Evolutionary conservation across 92 coral and sea anemone genomes (phyloP).

Genomic region (Zoanthus solanderi): DNA sequence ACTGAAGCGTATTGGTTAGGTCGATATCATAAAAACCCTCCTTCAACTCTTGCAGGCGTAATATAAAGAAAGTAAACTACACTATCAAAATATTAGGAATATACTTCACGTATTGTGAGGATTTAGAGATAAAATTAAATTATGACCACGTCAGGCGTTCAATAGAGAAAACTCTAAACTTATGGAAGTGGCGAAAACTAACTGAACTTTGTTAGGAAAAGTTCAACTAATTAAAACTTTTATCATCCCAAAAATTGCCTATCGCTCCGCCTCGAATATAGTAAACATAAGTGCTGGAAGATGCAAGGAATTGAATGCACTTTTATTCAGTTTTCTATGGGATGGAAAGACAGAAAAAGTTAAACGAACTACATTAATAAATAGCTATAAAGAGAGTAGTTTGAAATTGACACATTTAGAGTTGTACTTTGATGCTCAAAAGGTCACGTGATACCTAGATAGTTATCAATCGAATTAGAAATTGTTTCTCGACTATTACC

Average conservation of each 20-base stretch:
- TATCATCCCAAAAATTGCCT: slow-evolving; percentile 34
- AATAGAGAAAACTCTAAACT: neutral
- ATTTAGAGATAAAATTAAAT: too few relatives aligned
- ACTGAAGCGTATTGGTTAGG: neutral
- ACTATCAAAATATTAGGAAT: neutral
- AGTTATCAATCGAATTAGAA: too few relatives aligned
- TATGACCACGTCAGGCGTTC: too few relatives aligned
- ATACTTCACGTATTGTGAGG: too few relatives aligned
- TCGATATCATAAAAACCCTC: neutral
- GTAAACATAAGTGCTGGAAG: too few relatives aligned
- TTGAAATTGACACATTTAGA: too few relatives aligned
- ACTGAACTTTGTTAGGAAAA: slow-evolving; percentile 35
- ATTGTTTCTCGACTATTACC: too few relatives aligned
- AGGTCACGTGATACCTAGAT: too few relatives aligned
- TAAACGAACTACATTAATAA: too few relatives aligned
- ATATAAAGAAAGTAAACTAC: neutral
- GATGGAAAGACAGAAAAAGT: neutral
- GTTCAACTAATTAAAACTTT: slow-evolving; percentile 49
- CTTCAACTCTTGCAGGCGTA: neutral
- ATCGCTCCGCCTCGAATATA: too few relatives aligned
- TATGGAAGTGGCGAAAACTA: slow-evolving; percentile 49
- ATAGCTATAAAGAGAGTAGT: too few relatives aligned
- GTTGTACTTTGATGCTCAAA: too few relatives aligned
- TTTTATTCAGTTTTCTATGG: slow-evolving; percentile 19
- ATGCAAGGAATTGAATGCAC: slow-evolving; percentile 18